A percentile compares a stretch with the other conserved stretches of the same genome.
Conservation (phyloP, 1,140 invertebrate genomes). For the Bemisia tabaci region DNA sequence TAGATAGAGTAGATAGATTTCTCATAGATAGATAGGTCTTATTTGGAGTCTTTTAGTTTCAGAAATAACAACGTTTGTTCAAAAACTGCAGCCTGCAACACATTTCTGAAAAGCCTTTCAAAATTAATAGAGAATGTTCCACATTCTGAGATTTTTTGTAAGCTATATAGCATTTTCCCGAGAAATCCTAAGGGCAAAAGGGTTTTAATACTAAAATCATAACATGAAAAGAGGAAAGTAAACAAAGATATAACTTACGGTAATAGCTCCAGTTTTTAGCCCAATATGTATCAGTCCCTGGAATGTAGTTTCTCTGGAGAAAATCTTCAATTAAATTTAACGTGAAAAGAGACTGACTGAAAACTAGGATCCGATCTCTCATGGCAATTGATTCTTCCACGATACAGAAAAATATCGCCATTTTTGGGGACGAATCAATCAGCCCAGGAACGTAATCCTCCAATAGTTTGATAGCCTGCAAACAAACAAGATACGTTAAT, state of each 20-base stretch:
- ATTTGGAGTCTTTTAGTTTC: too few relatives aligned
- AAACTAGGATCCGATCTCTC: constrained; percentile 87
- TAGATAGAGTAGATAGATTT: too few relatives aligned
- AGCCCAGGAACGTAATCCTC: constrained; percentile 75
- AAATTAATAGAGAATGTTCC: neutral
- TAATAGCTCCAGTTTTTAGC: constrained; percentile 78
- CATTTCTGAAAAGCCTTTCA: too few relatives aligned
- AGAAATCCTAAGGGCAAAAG: too few relatives aligned
- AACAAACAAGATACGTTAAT: constrained; percentile 21
- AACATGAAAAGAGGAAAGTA: too few relatives aligned
- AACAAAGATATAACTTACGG: constrained; percentile 60
- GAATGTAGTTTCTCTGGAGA: constrained; percentile 61
- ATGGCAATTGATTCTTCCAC: constrained; percentile 73
- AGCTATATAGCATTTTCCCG: too few relatives aligned
- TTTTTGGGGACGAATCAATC: constrained; percentile 91
- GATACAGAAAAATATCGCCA: constrained; percentile 86
- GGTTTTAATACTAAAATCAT: too few relatives aligned
- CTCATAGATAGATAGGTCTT: too few relatives aligned
- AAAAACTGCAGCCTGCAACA: too few relatives aligned
- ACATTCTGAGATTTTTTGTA: too few relatives aligned
- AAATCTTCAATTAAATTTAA: constrained; percentile 95
- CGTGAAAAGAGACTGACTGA: constrained; percentile 92
- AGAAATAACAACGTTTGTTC: too few relatives aligned
- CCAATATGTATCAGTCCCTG: constrained; percentile 61
- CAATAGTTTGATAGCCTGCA: constrained; percentile 65